A percentile compares a stretch with the other conserved stretches of the same genome.
Evolutionary conservation across 2,888 invertebrate genomes (phyloP).

Genomic region (Sarcophaga variegata): DNA sequence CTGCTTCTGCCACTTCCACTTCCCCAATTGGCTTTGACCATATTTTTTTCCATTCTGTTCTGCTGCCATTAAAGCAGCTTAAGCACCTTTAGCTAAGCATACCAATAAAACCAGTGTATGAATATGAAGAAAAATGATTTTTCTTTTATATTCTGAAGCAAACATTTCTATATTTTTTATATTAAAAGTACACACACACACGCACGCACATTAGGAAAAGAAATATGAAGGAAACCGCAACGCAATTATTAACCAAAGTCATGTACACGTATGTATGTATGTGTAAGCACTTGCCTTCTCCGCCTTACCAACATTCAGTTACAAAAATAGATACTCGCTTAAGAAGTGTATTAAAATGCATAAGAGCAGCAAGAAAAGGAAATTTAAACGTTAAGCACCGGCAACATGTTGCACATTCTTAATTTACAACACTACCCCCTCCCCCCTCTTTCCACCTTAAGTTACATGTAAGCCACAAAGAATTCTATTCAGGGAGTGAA

Average conservation of each 20-base stretch:
- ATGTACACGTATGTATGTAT: background rate
- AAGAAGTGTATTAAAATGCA: constrained; percentile 39
- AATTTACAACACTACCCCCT: background rate
- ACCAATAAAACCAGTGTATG: background rate
- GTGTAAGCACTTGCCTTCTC: too few relatives aligned
- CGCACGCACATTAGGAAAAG: background rate
- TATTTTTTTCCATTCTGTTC: background rate
- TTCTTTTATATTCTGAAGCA: background rate
- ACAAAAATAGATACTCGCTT: background rate
- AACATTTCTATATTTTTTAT: background rate
- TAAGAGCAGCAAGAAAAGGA: constrained; percentile 33
- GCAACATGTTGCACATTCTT: constrained; percentile 68
- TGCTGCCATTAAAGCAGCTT: background rate
- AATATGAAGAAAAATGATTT: background rate
- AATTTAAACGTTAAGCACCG: constrained; percentile 61
- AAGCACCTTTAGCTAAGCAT: background rate
- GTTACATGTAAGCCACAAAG: constrained; percentile 16
- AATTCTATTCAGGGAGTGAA: too few relatives aligned
- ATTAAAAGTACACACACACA: background rate
- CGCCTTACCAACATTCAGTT: background rate
- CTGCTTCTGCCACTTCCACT: background rate
- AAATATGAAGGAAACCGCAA: background rate
- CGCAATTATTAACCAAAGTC: background rate
- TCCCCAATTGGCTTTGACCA: background rate
- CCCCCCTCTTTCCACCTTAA: constrained; percentile 4